Evolutionary conservation across 2,888 invertebrate genomes (phyloP).

Genomic region (Steinernema hermaphroditum): DNA sequence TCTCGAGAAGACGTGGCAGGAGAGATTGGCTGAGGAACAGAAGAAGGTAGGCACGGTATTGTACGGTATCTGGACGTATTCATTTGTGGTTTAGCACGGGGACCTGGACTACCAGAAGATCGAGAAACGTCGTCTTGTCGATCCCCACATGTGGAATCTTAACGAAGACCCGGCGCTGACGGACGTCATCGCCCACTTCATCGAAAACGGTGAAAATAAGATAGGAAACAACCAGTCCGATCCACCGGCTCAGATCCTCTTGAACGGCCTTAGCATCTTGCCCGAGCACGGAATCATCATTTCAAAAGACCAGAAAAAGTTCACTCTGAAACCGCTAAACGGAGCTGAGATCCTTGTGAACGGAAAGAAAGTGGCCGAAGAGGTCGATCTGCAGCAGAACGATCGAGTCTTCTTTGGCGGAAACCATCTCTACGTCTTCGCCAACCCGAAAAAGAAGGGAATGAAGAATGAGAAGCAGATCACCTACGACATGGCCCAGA

Average conservation of each 20-base stretch:
- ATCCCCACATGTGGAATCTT: conserved; percentile 71
- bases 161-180: conserved; percentile 72
- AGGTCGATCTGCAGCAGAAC: conserved; percentile 69
- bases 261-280: conserved; percentile 71
- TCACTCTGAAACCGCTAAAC: conserved; percentile 65
- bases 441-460: conserved; percentile 68
- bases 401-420: conserved; percentile 72
- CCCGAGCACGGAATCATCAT: conserved; percentile 69
- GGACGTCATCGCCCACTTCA: conserved; percentile 70
- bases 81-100: conserved; percentile 34
- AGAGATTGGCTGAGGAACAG: conserved; percentile 63
- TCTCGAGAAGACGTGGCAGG: conserved; percentile 69
- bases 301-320: conserved; percentile 63
- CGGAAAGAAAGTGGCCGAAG: conserved; percentile 69
- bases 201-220: conserved; percentile 68
- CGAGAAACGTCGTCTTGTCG: conserved; percentile 63
- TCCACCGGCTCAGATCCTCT: conserved; percentile 67
- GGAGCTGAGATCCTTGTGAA: conserved; percentile 70
- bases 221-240: conserved; percentile 66
- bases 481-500: conserved; percentile 71
- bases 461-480: conserved; percentile 66
- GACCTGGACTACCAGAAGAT: conserved; percentile 42
- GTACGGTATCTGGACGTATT: too few relatives aligned
- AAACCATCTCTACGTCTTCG: conserved; percentile 71
- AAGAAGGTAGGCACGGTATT: conserved; percentile 39